These are phyloP conservation scores for Natrix natrix DNA, from an alignment of 2,797 vertebrate genomes.

Conservation along the genomic window DNA sequence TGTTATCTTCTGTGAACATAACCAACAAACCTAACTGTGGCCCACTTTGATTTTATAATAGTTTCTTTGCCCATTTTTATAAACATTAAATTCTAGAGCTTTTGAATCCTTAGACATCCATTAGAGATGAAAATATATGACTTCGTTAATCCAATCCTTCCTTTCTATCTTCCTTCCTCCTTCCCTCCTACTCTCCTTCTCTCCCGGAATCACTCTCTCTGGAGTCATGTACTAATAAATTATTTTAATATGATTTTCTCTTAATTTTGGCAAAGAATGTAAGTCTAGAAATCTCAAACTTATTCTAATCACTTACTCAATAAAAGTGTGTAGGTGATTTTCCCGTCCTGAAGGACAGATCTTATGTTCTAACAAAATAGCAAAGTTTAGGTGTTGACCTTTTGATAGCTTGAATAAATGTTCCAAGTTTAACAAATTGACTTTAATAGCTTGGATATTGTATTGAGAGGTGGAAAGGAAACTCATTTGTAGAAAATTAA, in stretches of 20 bases:
- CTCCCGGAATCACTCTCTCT: not conserved
- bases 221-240: not conserved
- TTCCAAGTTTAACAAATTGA: not conserved
- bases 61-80: not conserved
- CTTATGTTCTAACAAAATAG: not conserved
- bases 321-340: not conserved
- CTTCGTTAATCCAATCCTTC: not conserved
- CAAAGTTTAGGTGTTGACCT: not conserved
- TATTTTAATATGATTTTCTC: not conserved
- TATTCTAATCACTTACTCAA: not conserved
- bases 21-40: not conserved
- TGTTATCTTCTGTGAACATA: not conserved
- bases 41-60: not conserved
- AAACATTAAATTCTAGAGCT: not conserved
- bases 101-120: not conserved
- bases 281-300: not conserved
- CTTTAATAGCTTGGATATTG: not conserved
- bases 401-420: not conserved
- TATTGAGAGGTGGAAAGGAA: not conserved
- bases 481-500: not conserved
- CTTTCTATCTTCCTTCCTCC: not conserved
- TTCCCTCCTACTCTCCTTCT: not conserved
- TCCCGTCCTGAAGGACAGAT: not conserved
- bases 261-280: not conserved
- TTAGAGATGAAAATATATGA: not conserved